Evolutionary conservation across 2,113 vertebrate species (phyloP).

Genomic region (Hemichromis elongatus): DNA sequence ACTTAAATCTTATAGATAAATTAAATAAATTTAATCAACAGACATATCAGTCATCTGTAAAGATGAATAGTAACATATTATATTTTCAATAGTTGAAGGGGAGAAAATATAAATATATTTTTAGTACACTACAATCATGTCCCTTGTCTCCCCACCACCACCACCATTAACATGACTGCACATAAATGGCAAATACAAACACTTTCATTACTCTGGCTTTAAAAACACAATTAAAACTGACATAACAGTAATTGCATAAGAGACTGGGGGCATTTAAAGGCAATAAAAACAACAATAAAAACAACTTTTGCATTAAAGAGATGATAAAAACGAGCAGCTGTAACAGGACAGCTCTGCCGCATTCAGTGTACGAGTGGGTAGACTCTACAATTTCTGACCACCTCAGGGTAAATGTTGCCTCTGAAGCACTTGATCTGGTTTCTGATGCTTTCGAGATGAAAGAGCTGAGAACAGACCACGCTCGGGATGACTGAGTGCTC

Average conservation of each 20-base stretch:
- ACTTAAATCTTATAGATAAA: neutral
- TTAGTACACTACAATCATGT: neutral
- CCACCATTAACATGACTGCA: neutral
- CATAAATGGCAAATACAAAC: neutral
- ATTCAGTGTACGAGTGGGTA: neutral
- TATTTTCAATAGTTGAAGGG: neutral
- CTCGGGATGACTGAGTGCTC: neutral
- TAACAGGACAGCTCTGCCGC: neutral
- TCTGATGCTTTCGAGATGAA: slow-evolving; percentile 8
- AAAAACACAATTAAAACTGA: neutral
- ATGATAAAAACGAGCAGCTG: neutral
- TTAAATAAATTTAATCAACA: neutral
- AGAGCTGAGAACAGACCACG: neutral
- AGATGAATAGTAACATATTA: neutral
- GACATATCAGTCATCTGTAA: neutral
- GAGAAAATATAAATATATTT: neutral
- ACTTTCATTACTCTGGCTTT: neutral
- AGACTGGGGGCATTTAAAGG: neutral
- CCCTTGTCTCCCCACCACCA: neutral
- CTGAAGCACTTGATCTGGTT: neutral
- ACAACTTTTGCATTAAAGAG: neutral
- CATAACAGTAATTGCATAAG: neutral
- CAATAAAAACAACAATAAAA: neutral
- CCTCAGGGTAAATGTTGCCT: neutral
- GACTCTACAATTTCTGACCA: neutral